Base-by-base conservation (phyloP, 2,797 vertebrate species). In the Florisuga fusca region DNA sequence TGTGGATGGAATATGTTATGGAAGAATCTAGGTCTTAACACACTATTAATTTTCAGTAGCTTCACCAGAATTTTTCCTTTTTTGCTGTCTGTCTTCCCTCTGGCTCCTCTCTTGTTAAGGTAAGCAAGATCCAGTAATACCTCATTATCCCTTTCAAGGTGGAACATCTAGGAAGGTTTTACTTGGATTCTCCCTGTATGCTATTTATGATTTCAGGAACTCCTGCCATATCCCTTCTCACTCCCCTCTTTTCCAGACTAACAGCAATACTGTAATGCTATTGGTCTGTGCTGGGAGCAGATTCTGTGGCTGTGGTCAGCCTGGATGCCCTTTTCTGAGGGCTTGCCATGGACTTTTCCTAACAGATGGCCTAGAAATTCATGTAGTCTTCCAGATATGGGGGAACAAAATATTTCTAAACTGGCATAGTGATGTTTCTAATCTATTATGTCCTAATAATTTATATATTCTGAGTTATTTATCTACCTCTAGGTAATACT, bases 251-350 rank as follows among this genome's bases (percentile, higher is more conserved):
- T 77, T 81, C 34, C 67, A 68, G 31, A 18, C 17, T 23, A 26
- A 38, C 0, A 7, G 25, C 0, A 7, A 15, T 77, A 29, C 27
- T 20, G 6, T 38, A 45, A 6, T 14, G 25, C 10, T 1, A 1
- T 26, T 41, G 51, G 9, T n/a, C 48, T 66, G 12, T 41, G 45
- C 31, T 5, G 18, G 59, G 21, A 63, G 14, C 45, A 0, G 1
- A 41, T 29, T 68, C 33, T 22, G n/a, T 20, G 69, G 17, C 38
- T 38, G 66, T 29, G 22, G 17, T 68, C 31, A 55, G 55, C n/a
- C 29, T 84, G 54, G 19, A 29, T 64, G 59, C 18, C 33, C 6
- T 73, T 77, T 29, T 68, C 55, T 20, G 16, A 84, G 19, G 38
- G 25, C 54, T 84, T 64, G 17, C n/a, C 17, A 2, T 29, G 10